Evolutionary conservation across 2,113 vertebrate genomes (phyloP), one percentile per base, ranked within the genome.

Genomic region (Pelmatolapia mariae): DNA sequence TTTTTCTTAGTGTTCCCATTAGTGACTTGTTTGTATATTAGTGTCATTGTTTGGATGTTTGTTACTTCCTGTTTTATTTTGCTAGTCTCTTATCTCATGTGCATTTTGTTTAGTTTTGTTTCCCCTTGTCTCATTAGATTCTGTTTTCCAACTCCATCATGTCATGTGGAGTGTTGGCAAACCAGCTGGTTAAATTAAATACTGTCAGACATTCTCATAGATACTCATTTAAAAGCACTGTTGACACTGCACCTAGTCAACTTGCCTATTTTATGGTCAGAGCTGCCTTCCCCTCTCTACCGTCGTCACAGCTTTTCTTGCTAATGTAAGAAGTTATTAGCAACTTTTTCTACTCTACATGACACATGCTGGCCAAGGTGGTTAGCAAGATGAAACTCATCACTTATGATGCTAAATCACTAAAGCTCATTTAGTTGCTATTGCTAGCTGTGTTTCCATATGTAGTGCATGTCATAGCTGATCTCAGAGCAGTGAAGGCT

Each of bases 271-370:
- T 66, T 38, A 66, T 66, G 31, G 2, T 66, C 61, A 66, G 61
- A 38, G 31, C 18, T 38, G 61, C 31, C 18, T 1, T 66, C 61
- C 0, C 0, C 18, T 66, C 33, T 38, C 33, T 36, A 66, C 61
- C 19, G 7, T 38, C 7, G 6, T 0, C 33, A 66, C 61, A 66
- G 31, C 61, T 66, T 66, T 66, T 36, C 61, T 66, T 3, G 33
- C 10, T n/a, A 66, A 38, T 66, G 4, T 66, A 38, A 38, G 61
- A 36, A 66, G 0, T 66, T 13, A 38, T 66, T 66, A 38, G 0
- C 10, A 38, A 66, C 33, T n/a, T 38, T 66, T 5, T 38, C 15
- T 66, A 13, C 61, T 66, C 33, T 66, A 66, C 33, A 38, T 66
- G 19, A 66, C 61, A 0, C 19, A 1, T 38, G 4, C 4, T 38